Percentiles rank a stretch among this genome's conserved stretches.
These are phyloP conservation scores for Pemphredon lugubris DNA, from an alignment of 2,888 invertebrate species.

Conservation along the genomic window DNA sequence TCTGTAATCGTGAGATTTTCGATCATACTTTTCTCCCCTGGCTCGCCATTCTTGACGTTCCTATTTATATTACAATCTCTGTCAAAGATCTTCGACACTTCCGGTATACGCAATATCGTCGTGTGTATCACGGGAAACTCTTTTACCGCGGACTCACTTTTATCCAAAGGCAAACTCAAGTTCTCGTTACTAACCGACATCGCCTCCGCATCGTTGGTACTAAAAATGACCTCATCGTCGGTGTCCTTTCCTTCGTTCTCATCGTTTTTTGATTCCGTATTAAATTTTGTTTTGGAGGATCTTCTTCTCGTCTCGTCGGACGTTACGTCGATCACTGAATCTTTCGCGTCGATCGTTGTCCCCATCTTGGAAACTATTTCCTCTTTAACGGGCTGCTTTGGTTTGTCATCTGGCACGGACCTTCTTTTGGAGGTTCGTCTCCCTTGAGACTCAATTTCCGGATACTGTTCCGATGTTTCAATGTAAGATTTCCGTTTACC, in stretches of 20 bases:
- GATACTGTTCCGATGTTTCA: constrained; percentile 1
- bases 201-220: too few species aligned
- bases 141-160: not conserved
- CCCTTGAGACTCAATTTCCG: not conserved
- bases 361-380: not conserved
- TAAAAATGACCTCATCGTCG: not conserved
- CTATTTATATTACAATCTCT: not conserved
- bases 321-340: not conserved
- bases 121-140: too few species aligned
- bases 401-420: constrained; percentile 25
- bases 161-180: too few species aligned
- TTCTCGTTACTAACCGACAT: too few species aligned
- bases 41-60: not conserved
- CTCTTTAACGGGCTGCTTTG: not conserved
- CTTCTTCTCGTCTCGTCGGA: constrained; percentile 19
- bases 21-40: not conserved
- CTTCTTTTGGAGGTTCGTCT: constrained; percentile 46
- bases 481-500: constrained; percentile 26
- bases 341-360: not conserved
- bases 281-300: constrained; percentile 29
- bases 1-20: not conserved
- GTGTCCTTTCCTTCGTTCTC: not conserved
- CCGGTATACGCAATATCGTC: not conserved
- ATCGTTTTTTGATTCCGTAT: not conserved
- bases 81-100: constrained; percentile 9